phyloP scores from a whole-genome alignment of 2,888 invertebrate genomes.

The Steinernema carpocapsae region DNA sequence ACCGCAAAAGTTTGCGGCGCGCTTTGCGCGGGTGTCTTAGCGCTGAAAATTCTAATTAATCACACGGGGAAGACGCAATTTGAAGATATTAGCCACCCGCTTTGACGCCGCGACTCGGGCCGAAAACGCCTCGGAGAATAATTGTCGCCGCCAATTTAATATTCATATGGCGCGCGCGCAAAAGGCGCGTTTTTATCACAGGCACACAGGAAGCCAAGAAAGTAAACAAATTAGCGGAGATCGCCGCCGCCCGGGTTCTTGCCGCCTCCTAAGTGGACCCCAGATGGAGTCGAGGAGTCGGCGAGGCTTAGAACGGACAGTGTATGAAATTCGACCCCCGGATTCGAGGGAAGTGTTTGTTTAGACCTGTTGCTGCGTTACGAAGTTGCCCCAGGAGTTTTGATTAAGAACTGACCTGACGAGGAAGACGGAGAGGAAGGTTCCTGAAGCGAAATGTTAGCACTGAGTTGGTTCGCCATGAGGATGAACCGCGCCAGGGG shows the following conservation, averaged over 20 bases:
- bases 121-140: slow-evolving; percentile 28
- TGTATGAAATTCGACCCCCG: slow-evolving; percentile 23
- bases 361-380: not conserved
- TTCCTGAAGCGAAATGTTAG: slow-evolving; percentile 50
- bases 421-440: not conserved
- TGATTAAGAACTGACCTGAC: slow-evolving; percentile 1
- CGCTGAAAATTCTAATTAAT: slow-evolving; percentile 32
- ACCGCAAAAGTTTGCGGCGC: not conserved
- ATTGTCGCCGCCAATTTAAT: slow-evolving; percentile 24
- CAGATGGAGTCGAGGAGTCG: not conserved
- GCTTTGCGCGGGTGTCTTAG: slow-evolving; percentile 14
- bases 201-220: not conserved
- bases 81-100: not conserved
- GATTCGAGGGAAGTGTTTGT: not conserved
- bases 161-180: slow-evolving; percentile 29
- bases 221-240: slow-evolving; percentile 34
- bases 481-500: slow-evolving; percentile 58
- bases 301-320: not conserved
- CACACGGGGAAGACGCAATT: slow-evolving; percentile 25
- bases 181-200: slow-evolving; percentile 20
- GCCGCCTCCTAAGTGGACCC: slow-evolving; percentile 16
- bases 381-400: not conserved
- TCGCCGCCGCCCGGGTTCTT: not conserved
- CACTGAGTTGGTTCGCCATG: slow-evolving; percentile 58
- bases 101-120: not conserved